Evolutionary conservation across 2,113 vertebrate species (phyloP).

Genomic region (Oryzias javanicus): DNA sequence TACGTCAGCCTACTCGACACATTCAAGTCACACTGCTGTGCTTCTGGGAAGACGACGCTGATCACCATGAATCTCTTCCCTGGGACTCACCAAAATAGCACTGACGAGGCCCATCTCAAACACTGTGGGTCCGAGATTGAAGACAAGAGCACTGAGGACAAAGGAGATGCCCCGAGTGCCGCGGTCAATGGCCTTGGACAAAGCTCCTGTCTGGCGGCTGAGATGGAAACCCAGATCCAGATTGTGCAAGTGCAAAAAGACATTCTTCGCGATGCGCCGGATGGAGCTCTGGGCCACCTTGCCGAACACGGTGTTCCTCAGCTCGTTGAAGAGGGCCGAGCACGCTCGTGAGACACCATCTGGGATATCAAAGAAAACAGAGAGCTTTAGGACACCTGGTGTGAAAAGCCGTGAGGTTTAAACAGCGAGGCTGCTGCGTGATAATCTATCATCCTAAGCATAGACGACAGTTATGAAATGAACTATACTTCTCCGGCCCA

Average conservation of each 20-base stretch:
- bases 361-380: conserved; percentile 63
- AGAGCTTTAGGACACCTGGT: conserved; percentile 46
- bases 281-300: conserved; percentile 98
- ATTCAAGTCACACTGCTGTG: no score
- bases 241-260: conserved; percentile 96
- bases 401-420: conserved; percentile 41
- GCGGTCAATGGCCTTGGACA: conserved; percentile 97
- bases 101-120: conserved; percentile 95
- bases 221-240: conserved; percentile 94
- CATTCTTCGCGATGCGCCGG: conserved; percentile 93
- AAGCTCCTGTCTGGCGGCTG: conserved; percentile 93
- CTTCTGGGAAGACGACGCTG: no score
- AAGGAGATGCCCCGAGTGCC: conserved; percentile 97
- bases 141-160: conserved; percentile 92
- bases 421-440: conserved; percentile 16
- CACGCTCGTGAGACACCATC: conserved; percentile 90
- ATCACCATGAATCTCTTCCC: background rate
- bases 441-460: conserved; percentile 22
- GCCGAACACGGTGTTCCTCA: conserved; percentile 94
- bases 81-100: conserved; percentile 85
- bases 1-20: no score
- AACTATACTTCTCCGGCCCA: conserved; percentile 4
- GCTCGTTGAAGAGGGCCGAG: conserved; percentile 92
- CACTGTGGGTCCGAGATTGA: conserved; percentile 95
- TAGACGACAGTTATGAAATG: conserved; percentile 17